phyloP scores from a whole-genome alignment of 2,113 vertebrate species.

The Centropristis striata region DNA sequence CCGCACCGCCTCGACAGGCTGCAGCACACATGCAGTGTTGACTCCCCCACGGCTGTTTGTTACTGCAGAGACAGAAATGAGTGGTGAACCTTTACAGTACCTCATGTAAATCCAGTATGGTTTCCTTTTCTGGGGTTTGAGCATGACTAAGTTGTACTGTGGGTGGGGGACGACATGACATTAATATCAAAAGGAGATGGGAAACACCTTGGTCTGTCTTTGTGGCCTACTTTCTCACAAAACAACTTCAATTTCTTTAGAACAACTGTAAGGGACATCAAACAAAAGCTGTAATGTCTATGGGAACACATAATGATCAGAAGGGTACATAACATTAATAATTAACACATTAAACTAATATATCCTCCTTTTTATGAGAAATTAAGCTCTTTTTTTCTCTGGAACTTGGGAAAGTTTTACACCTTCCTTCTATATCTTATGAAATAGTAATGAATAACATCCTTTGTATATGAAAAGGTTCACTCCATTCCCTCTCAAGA shows the following conservation, averaged over 20 bases:
- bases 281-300: neutral
- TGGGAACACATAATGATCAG: neutral
- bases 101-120: neutral
- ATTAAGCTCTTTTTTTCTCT: neutral
- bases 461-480: neutral
- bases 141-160: neutral
- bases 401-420: neutral
- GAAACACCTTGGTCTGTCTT: neutral
- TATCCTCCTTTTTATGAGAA: neutral
- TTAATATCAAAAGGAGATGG: neutral
- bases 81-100: neutral
- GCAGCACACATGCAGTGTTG: neutral
- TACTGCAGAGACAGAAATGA: constrained; percentile 9
- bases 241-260: neutral
- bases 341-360: neutral
- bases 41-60: no score
- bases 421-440: neutral
- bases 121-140: constrained; percentile 2
- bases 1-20: neutral
- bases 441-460: neutral
- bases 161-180: constrained; percentile 14
- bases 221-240: neutral
- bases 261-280: neutral
- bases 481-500: neutral
- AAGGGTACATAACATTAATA: neutral